Evolutionary conservation across 2,888 invertebrate species (phyloP).

Genomic region (Ochropleura plecta): DNA sequence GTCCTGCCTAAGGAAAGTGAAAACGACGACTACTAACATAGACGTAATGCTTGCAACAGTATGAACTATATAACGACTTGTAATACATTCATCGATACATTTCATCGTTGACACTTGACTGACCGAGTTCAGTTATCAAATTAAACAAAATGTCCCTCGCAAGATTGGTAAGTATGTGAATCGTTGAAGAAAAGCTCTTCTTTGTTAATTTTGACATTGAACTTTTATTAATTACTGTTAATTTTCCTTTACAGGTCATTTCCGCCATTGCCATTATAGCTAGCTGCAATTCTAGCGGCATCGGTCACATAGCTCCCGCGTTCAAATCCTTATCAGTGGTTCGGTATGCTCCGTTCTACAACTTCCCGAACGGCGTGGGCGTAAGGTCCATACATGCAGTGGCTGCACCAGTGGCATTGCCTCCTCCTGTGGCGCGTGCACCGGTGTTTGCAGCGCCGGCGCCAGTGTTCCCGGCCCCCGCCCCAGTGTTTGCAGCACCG

Average conservation of each 20-base stretch:
- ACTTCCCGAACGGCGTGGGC: slow-evolving; percentile 82
- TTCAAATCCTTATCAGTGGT: slow-evolving; percentile 83
- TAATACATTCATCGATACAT: slow-evolving; percentile 84
- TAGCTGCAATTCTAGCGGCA: slow-evolving; percentile 85
- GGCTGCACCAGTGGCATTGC: slow-evolving; percentile 69
- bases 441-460: slow-evolving; percentile 67
- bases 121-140: slow-evolving; percentile 79
- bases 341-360: slow-evolving; percentile 87
- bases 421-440: slow-evolving; percentile 49
- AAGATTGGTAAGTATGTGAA: slow-evolving; percentile 82
- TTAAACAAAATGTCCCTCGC: slow-evolving; percentile 78
- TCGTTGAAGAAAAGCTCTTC: background rate
- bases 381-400: slow-evolving; percentile 85
- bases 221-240: slow-evolving; percentile 3
- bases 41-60: slow-evolving; percentile 89
- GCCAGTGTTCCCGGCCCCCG: slow-evolving; percentile 49
- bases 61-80: slow-evolving; percentile 88
- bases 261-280: slow-evolving; percentile 80
- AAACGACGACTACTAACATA: slow-evolving; percentile 81
- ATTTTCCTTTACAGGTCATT: slow-evolving; percentile 78
- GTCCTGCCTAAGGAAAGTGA: slow-evolving; percentile 89
- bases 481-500: slow-evolving; percentile 57
- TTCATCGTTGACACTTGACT: slow-evolving; percentile 81
- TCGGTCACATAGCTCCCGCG: slow-evolving; percentile 81
- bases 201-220: background rate